Percentiles rank a stretch among this genome's conserved stretches.
Evolutionary conservation across 1,140 invertebrate species (phyloP).

Genomic region (Achroia grisella): DNA sequence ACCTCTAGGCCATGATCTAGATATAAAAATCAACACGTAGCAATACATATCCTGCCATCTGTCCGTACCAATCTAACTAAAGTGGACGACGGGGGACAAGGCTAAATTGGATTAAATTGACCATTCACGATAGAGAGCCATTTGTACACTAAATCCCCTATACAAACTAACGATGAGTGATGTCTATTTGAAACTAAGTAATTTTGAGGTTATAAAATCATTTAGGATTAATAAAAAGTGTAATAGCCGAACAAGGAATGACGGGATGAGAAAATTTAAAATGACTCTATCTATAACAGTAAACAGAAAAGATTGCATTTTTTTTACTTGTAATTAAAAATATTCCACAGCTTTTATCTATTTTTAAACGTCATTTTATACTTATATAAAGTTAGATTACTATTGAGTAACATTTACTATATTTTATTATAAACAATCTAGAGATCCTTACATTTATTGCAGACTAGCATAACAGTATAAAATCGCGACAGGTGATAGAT

Average conservation of each 20-base stretch:
- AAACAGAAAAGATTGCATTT: no score
- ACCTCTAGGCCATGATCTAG: no score
- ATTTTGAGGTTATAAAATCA: constrained; percentile 1
- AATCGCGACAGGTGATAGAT: no score
- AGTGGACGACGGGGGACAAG: constrained; percentile 23
- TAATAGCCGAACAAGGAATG: background rate
- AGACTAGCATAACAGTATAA: no score
- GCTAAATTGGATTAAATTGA: constrained; percentile 52
- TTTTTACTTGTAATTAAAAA: no score
- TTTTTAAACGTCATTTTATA: no score
- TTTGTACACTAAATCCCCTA: constrained; percentile 23
- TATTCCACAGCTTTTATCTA: no score
- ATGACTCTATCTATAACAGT: background rate
- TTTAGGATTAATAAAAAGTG: no score
- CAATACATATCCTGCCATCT: constrained; percentile 26
- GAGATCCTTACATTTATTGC: no score
- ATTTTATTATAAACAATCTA: no score
- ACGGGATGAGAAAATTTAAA: background rate
- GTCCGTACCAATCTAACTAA: constrained; percentile 33
- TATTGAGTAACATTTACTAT: no score
- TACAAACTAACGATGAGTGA: constrained; percentile 35
- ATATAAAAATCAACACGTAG: constrained; percentile 24
- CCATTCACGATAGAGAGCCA: constrained; percentile 22
- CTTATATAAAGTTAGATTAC: no score
- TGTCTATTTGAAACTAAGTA: constrained; percentile 20